These are phyloP conservation scores for Nylanderia fulva DNA, from an alignment of 1,140 invertebrate genomes.

Conservation along the genomic window DNA sequence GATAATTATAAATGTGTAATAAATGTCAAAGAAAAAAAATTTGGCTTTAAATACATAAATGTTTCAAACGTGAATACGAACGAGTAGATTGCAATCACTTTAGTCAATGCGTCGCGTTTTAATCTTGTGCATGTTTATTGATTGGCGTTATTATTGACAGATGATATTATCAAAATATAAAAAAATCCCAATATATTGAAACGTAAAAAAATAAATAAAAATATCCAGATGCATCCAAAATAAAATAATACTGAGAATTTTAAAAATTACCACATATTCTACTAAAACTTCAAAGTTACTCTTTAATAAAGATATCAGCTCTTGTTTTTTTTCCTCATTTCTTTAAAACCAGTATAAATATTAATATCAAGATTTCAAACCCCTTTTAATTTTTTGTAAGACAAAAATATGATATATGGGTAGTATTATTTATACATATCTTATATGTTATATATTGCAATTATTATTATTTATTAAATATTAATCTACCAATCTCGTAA, in stretches of 20 bases:
- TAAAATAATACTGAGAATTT: neutral
- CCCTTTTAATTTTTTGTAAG: neutral
- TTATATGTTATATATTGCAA: neutral
- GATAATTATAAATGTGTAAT: neutral
- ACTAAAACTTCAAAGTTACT: neutral
- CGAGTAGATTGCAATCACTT: constrained; percentile 18
- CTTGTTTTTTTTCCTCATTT: neutral
- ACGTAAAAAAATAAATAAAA: neutral
- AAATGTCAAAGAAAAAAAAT: neutral
- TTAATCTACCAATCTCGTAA: neutral
- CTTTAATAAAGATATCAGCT: neutral
- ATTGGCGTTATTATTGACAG: constrained; percentile 60
- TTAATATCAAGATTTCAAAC: neutral
- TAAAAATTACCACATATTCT: neutral
- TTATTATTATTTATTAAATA: neutral
- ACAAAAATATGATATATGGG: neutral
- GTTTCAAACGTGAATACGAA: neutral
- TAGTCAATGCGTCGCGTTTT: neutral
- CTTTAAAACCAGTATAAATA: neutral
- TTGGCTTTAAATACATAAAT: neutral
- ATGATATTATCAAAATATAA: constrained; percentile 1
- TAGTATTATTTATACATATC: constrained; percentile 6
- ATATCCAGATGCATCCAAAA: neutral
- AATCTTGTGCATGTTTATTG: constrained; percentile 39
- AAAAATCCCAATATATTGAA: constrained; percentile 37